A percentile compares a stretch with the other conserved stretches of the same genome.
phyloP scores from a whole-genome alignment of 2,797 vertebrate species.

The Malacoctenus gilli region DNA sequence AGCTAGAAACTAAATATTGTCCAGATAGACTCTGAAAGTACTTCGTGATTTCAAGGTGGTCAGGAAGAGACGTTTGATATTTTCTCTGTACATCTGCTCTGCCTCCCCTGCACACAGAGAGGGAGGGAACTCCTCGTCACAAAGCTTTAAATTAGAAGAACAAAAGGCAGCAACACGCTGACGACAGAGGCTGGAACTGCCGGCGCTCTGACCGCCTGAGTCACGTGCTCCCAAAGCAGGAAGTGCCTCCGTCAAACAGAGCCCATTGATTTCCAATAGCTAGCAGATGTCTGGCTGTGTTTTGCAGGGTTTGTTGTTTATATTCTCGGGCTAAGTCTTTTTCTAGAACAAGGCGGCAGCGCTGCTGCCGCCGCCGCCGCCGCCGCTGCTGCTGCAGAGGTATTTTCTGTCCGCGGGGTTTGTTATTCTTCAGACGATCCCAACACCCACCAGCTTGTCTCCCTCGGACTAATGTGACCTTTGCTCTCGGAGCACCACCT shows the following conservation, averaged over 20 bases:
- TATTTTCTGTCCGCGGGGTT: slow-evolving; percentile 42
- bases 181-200: slow-evolving; percentile 56
- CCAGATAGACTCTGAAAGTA: no score
- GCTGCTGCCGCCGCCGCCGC: no score
- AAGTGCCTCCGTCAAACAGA: slow-evolving; percentile 43
- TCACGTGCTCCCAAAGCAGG: slow-evolving; percentile 51
- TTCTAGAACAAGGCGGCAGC: slow-evolving; percentile 20
- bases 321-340: slow-evolving; percentile 34
- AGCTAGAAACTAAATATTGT: no score
- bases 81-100: no score
- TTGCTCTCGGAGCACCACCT: slow-evolving; percentile 18
- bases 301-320: slow-evolving; percentile 46
- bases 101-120: not conserved
- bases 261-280: slow-evolving; percentile 64
- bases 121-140: slow-evolving; percentile 18
- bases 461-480: slow-evolving; percentile 45
- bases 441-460: slow-evolving; percentile 45
- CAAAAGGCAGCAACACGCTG: slow-evolving; percentile 30
- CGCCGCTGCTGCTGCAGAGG: slow-evolving; percentile 22
- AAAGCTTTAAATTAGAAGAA: slow-evolving; percentile 45
- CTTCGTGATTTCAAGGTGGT: no score
- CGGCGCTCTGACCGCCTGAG: slow-evolving; percentile 21
- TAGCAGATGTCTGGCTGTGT: slow-evolving; percentile 42
- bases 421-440: slow-evolving; percentile 54
- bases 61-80: no score